A percentile compares a stretch with the other conserved stretches of the same genome.
These are phyloP conservation scores for Aeoliscus strigatus DNA, from an alignment of 2,797 vertebrate genomes.

Conservation along the genomic window DNA sequence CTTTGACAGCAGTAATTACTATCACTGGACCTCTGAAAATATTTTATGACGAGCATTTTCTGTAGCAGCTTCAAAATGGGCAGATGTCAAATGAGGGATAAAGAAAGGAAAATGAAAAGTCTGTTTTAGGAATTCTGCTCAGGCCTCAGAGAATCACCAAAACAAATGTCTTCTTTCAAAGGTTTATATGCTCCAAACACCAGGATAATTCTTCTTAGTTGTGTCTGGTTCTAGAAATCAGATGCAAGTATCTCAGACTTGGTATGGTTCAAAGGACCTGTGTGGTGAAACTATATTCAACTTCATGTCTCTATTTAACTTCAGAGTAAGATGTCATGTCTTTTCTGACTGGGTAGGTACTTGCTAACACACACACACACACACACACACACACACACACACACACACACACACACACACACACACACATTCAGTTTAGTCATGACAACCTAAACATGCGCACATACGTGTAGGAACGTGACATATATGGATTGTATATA, in stretches of 20 bases:
- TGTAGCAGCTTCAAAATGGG: constrained; percentile 27
- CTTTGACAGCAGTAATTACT: no score
- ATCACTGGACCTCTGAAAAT: constrained; percentile 5
- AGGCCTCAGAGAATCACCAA: constrained; percentile 12
- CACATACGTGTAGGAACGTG: background rate
- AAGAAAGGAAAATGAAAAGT: constrained; percentile 21
- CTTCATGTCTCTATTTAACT: constrained; percentile 28
- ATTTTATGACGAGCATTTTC: constrained; percentile 17
- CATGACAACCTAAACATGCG: constrained; percentile 34
- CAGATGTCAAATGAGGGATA: constrained; percentile 16
- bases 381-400: constrained; percentile 8
- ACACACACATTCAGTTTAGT: constrained; percentile 41
- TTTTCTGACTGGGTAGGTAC: constrained; percentile 16
- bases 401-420: constrained; percentile 1
- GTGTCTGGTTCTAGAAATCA: constrained; percentile 4
- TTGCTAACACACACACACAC: constrained; percentile 27
- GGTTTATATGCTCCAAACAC: constrained; percentile 1
- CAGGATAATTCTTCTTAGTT: no score
- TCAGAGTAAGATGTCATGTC: constrained; percentile 22
- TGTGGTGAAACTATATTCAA: constrained; percentile 22
- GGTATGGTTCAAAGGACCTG: no score
- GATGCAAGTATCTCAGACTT: background rate
- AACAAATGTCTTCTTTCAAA: constrained; percentile 37
- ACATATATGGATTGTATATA: no score
- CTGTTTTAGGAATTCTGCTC: constrained; percentile 27